Percentiles rank a stretch among this genome's conserved stretches.
Evolutionary conservation across 2,113 vertebrate genomes (phyloP).

Genomic region (Ptilonorhynchus violaceus): DNA sequence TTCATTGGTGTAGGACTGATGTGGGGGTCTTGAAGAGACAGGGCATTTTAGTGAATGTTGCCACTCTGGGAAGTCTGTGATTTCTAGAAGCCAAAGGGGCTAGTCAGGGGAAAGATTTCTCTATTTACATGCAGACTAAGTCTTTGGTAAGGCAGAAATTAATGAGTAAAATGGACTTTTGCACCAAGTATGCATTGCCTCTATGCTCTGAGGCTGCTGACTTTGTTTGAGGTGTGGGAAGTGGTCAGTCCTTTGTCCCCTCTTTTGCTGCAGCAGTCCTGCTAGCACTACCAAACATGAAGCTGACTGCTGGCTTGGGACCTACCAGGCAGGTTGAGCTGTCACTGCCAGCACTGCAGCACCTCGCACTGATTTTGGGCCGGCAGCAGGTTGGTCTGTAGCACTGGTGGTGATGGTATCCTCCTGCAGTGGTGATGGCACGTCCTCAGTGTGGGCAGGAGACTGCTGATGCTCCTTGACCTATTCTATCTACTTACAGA

Average conservation of each 20-base stretch:
- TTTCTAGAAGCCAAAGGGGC: neutral
- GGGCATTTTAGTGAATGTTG: neutral
- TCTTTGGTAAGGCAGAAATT: neutral
- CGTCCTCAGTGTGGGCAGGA: accelerated
- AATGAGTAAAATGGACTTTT: slow-evolving; percentile 2
- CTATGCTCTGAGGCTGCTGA: neutral
- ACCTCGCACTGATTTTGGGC: accelerated
- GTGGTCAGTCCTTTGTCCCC: neutral
- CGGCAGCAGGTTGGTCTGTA: neutral
- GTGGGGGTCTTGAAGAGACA: neutral
- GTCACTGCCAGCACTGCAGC: accelerated
- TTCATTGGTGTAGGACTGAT: neutral
- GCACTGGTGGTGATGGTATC: accelerated
- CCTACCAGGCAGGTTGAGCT: neutral
- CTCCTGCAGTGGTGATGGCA: neutral
- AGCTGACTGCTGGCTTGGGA: neutral
- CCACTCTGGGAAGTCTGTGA: neutral
- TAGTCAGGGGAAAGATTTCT: neutral
- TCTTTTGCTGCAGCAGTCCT: neutral
- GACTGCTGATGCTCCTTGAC: neutral
- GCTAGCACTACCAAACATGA: accelerated
- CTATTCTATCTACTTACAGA: neutral
- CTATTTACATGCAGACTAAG: neutral
- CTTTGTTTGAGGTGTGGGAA: neutral
- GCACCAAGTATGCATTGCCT: neutral